A percentile compares a stretch with the other conserved stretches of the same genome.
These are phyloP conservation scores for Chionoecetes opilio DNA, from an alignment of 1,140 invertebrate genomes.

Conservation along the genomic window DNA sequence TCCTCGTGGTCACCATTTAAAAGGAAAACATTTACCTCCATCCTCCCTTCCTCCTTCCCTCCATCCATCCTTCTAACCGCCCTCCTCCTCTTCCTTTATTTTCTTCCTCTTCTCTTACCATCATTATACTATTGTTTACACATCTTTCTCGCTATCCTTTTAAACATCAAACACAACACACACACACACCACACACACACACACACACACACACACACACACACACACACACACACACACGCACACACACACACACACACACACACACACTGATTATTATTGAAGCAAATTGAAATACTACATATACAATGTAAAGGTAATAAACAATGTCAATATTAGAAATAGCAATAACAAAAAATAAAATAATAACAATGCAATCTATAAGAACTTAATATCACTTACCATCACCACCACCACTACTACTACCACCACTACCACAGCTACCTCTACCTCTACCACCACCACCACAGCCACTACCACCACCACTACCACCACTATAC, in stretches of 20 bases:
- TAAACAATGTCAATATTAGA: too few species aligned
- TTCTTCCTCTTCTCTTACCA: background rate
- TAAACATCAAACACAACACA: background rate
- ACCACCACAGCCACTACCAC: too few species aligned
- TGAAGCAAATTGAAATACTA: too few species aligned
- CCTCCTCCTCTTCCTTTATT: background rate
- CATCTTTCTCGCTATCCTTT: too few species aligned
- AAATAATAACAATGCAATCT: too few species aligned
- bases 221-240: slow-evolving; percentile 43
- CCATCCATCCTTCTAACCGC: background rate
- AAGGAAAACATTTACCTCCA: too few species aligned
- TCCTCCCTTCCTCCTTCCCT: background rate
- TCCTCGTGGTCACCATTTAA: background rate
- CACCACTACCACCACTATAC: too few species aligned
- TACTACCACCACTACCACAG: background rate
- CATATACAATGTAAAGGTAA: too few species aligned
- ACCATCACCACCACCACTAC: background rate
- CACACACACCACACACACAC: slow-evolving; percentile 48
- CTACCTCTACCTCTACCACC: too few species aligned
- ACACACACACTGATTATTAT: too few species aligned
- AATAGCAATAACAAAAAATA: too few species aligned
- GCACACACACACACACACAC: slow-evolving; percentile 20
- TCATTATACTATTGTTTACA: background rate
- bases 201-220: slow-evolving; percentile 24
- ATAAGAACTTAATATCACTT: too few species aligned